Evolutionary conservation across 2,797 vertebrate species (phyloP).

Genomic region (Manis javanica): DNA sequence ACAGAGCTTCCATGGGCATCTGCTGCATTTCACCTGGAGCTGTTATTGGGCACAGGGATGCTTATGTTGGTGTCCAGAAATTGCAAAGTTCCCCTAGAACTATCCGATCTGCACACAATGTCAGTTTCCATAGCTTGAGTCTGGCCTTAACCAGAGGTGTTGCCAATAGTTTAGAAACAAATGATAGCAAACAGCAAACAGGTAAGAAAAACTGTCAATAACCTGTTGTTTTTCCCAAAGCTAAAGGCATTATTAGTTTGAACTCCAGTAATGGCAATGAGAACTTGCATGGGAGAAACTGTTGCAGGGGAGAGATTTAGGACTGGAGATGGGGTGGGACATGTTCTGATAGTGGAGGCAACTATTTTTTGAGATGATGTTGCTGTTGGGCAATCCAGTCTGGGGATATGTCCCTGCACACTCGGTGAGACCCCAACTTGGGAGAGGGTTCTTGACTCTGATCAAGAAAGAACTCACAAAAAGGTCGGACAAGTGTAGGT

Average conservation of each 20-base stretch:
- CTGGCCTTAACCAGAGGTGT: conserved; percentile 93
- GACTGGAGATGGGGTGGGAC: fast-evolving
- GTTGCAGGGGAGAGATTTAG: background rate
- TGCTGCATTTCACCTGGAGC: conserved; percentile 90
- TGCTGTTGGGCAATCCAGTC: no score
- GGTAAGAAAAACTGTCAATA: background rate
- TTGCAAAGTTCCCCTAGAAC: conserved; percentile 90
- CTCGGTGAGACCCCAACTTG: no score
- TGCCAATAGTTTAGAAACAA: conserved; percentile 81
- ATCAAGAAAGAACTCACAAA: no score
- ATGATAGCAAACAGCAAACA: background rate
- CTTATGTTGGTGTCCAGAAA: conserved; percentile 93
- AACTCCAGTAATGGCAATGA: background rate
- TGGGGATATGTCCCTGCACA: no score
- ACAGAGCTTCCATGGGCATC: conserved; percentile 92
- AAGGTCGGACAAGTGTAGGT: no score
- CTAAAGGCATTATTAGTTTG: background rate
- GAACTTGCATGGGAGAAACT: background rate
- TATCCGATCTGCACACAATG: conserved; percentile 90
- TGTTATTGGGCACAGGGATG: conserved; percentile 89
- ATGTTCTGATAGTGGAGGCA: background rate
- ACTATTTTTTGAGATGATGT: background rate
- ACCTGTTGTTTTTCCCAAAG: no score
- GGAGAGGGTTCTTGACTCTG: no score
- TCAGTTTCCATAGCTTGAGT: conserved; percentile 93